Evolutionary conservation across 2,888 invertebrate species (phyloP), one percentile per base, ranked within the genome.

Genomic region (Hoplodrina blanda): DNA sequence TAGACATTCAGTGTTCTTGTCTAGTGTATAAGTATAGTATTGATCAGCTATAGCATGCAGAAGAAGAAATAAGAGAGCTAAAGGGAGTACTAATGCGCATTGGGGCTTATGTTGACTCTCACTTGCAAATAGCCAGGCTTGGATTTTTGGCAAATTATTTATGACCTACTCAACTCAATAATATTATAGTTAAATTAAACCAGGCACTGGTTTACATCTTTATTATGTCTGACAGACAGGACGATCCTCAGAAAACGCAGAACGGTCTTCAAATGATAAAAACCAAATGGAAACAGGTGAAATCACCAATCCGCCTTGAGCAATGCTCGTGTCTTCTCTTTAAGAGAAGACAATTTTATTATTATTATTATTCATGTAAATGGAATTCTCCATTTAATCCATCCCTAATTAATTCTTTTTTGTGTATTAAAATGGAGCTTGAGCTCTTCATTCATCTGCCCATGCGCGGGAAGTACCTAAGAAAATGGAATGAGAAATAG

Each of bases 1-100:
- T 84, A 85, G 83, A 84, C 81, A 81, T 81, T 82, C 83, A 85
- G 82, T 84, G 86, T 83, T 69, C 80, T 75, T 84, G 84, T 85
- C 85, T 83, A 85, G 84, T 84, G 84, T 84, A 70, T 72, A 85
- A 75, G 73, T 74, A 80, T 72, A 83, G 72, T 72, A 78, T 65
- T 68, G 75, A 67, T 74, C 64, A 75, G 59, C 79, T 80, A 82
- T 41, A 52, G 49, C 73, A 84, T 80, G 82, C 83, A 82, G 19
- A 68, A 56, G 44, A 41, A 41, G 72, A 55, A 66, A 19, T 54
- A 17, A 25, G 50, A 81, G 54, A 63, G 17, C 53, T 73, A 64
- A 44, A 67, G 30, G 62, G 49, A 52, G 46, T 59, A 41, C 57
- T 66, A 54, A 49, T 50, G 57, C 53, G 49, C 25, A 20, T 52